These are phyloP conservation scores for Mylabris phalerata DNA, from an alignment of 1,140 invertebrate genomes.

Conservation along the genomic window DNA sequence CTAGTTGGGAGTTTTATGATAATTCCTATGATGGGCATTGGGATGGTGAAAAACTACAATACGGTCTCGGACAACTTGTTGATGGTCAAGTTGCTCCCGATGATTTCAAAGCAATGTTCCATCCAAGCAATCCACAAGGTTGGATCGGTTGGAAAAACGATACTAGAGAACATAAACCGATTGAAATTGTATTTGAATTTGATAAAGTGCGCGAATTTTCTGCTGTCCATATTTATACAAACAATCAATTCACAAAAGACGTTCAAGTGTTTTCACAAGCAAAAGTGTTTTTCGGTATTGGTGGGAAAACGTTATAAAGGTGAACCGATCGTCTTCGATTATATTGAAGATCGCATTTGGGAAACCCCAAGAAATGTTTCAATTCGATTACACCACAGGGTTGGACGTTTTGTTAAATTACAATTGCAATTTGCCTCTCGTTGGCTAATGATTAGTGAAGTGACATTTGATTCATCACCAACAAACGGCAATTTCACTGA, in stretches of 20 bases:
- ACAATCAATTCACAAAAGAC: slow-evolving; percentile 73
- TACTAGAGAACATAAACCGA: slow-evolving; percentile 53
- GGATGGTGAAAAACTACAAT: slow-evolving; percentile 48
- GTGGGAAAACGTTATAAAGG: slow-evolving; percentile 68
- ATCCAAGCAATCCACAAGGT: slow-evolving; percentile 60
- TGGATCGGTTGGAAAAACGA: slow-evolving; percentile 93
- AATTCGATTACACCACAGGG: slow-evolving; percentile 75
- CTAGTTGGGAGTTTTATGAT: slow-evolving; percentile 70
- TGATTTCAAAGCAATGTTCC: slow-evolving; percentile 65
- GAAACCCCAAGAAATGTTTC: slow-evolving; percentile 75
- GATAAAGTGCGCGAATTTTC: slow-evolving; percentile 81
- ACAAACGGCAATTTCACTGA: slow-evolving; percentile 37
- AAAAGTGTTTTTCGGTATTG: slow-evolving; percentile 74
- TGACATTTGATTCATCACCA: slow-evolving; percentile 65
- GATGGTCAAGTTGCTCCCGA: slow-evolving; percentile 55
- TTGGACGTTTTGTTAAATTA: slow-evolving; percentile 76
- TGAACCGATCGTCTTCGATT: slow-evolving; percentile 65
- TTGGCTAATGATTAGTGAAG: slow-evolving; percentile 88
- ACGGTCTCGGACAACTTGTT: slow-evolving; percentile 78
- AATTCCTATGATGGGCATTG: slow-evolving; percentile 67
- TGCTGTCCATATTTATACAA: slow-evolving; percentile 74
- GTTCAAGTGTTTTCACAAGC: slow-evolving; percentile 76
- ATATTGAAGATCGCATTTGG: slow-evolving; percentile 74
- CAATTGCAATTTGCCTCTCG: slow-evolving; percentile 72
- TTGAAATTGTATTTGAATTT: slow-evolving; percentile 82